Base-by-base conservation (phyloP, 2,888 invertebrate species). In the Bhutanitis thaidina region DNA sequence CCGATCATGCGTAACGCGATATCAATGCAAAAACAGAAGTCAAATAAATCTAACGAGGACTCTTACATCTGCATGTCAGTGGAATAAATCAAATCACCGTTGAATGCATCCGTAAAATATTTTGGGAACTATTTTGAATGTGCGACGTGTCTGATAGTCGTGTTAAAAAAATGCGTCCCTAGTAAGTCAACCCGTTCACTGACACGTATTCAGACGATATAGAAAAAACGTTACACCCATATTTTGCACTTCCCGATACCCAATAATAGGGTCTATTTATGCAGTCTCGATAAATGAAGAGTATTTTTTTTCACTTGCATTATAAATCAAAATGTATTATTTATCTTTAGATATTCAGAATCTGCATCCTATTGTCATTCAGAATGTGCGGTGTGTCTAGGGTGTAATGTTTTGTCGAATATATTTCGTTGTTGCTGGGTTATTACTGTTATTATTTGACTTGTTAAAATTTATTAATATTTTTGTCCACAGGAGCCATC, bases 251-350 rank as follows among this genome's bases (percentile, higher is more conserved):
- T 88, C 85, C 80, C 80, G 76, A 84, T 78, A 77, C 74, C 77
- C 77, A 85, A 89, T 88, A 88, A 89, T 87, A 80, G 89, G 82
- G 84, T 85, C 77, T 88, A 88, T 88, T 89, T 89, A 89, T 89
- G 88, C 88, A 88, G 87, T 87, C 80, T 80, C 89, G 62, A 88
- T 89, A 85, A 84, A 87, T 85, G 88, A 86, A 87, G 88, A 87
- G 88, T 84, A 79, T 80, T 85, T 87, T 88, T 89, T 88, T 83
- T 48, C 43, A 80, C 80, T 71, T 79, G 80, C 70, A 85, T 87
- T 89, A 89, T 89, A 88, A 89, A 89, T 89, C 89, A 89, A 86
- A 89, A 86, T 85, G 86, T 86, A 89, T 89, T 89, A 89, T 89
- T 89, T 89, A 89, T 89, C 88, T 89, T 85, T 86, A 80, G 77